phyloP scores from a whole-genome alignment of 2,113 vertebrate genomes.

The Perca flavescens region DNA sequence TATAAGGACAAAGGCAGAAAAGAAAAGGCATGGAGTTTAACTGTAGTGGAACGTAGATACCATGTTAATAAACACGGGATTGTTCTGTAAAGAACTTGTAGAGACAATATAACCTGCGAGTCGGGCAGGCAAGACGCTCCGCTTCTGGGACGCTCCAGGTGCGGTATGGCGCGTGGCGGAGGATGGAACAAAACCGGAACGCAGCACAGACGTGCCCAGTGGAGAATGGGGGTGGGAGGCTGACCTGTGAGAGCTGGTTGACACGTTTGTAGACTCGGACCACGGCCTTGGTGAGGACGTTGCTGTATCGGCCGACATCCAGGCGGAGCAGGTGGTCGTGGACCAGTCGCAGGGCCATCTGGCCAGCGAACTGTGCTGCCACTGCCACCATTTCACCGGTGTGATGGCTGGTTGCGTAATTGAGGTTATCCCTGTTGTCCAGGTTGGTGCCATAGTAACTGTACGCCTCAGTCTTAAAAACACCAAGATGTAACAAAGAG shows the following conservation, averaged over 20 bases:
- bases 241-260: slow-evolving; percentile 47
- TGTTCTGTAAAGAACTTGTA: no score
- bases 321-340: slow-evolving; percentile 87
- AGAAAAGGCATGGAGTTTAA: no score
- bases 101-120: no score
- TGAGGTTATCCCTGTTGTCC: slow-evolving; percentile 81
- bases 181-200: no score
- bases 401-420: not conserved
- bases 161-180: no score
- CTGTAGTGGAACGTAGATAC: no score
- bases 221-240: not conserved
- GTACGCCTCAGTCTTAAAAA: slow-evolving; percentile 68
- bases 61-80: no score
- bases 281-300: slow-evolving; percentile 61
- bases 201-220: no score
- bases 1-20: no score
- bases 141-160: no score
- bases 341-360: slow-evolving; percentile 87
- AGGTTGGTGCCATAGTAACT: slow-evolving; percentile 83
- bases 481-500: not conserved
- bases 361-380: slow-evolving; percentile 89
- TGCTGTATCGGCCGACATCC: slow-evolving; percentile 84
- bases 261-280: not conserved
- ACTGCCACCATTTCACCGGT: slow-evolving; percentile 54
- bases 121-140: no score